phyloP scores from a whole-genome alignment of 2,797 vertebrate genomes.

The Eospalax fontanierii region DNA sequence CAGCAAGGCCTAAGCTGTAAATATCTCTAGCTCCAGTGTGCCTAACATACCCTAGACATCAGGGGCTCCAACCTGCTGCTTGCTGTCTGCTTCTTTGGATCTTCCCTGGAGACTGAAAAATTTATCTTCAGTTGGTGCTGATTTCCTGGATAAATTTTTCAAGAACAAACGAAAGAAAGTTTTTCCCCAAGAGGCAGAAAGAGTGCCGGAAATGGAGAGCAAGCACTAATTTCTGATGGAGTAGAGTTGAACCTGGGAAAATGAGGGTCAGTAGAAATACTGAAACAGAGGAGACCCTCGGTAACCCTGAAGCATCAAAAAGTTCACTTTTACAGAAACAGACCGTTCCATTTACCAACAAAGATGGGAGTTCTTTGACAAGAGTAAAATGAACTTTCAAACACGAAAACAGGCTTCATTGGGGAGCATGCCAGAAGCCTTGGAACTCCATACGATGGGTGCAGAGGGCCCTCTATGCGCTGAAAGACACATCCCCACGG shows the following conservation, averaged over 20 bases:
- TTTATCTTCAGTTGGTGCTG: background rate
- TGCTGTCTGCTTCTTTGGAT: background rate
- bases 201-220: background rate
- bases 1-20: slow-evolving; percentile 53
- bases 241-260: background rate
- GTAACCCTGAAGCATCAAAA: background rate
- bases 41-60: background rate
- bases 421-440: background rate
- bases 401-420: background rate
- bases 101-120: slow-evolving; percentile 11
- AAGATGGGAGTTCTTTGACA: background rate
- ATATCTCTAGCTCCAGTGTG: background rate
- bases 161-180: background rate
- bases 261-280: background rate
- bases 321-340: background rate
- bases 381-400: background rate
- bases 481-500: background rate
- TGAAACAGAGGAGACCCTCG: background rate
- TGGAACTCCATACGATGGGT: accelerated
- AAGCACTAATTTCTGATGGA: background rate
- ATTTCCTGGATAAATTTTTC: background rate
- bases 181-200: background rate
- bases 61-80: background rate
- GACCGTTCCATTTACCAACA: background rate
- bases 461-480: accelerated